Evolutionary conservation across 2,888 invertebrate genomes (phyloP), one percentile per base, ranked within the genome.

Genomic region (Hyles lineata): DNA sequence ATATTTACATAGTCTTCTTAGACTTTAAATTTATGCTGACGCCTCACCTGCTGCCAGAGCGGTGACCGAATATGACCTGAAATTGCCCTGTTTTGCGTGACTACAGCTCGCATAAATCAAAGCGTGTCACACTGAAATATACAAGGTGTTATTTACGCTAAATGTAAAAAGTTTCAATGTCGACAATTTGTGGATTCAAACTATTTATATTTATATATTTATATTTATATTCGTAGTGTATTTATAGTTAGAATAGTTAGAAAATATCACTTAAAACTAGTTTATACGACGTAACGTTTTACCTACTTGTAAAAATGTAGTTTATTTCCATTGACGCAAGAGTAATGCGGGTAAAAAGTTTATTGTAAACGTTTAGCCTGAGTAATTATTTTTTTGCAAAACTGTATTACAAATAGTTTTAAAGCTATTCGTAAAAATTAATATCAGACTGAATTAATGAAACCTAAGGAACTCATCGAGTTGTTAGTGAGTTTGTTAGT

Each of bases 1-100:
- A 89, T 85, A 82, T 85, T 78, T 81, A 76, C 76, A 74, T 77
- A 76, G 72, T 61, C 58, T 55, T 70, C 70, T 70, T 73, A 73
- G 62, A 74, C 43, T 74, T 77, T 73, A 71, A 63, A 63, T 67
- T 63, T 50, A 60, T 59, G 60, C 63, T 78, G 67, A 74, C 52
- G 59, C 50, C 72, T 71, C 74, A 77, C 75, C 73, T 77, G 71
- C 75, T 63, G 23, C 17, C 21, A 67, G 50, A 19, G 21, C 7
- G 23, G 74, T 62, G 32, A 55, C 69, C 50, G 73, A 74, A 72
- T 78, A 72, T 74, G 78, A 79, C 78, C 72, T 77, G 72, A 76
- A 77, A 74, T 75, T 21, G 25, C 73, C 74, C 73, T 70, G 73
- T 73, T 78, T 79, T 70, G 79, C 80, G 78, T 80, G 79, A 77